phyloP scores from a whole-genome alignment of 2,888 invertebrate genomes.

The Acrocyrtus sp. region DNA sequence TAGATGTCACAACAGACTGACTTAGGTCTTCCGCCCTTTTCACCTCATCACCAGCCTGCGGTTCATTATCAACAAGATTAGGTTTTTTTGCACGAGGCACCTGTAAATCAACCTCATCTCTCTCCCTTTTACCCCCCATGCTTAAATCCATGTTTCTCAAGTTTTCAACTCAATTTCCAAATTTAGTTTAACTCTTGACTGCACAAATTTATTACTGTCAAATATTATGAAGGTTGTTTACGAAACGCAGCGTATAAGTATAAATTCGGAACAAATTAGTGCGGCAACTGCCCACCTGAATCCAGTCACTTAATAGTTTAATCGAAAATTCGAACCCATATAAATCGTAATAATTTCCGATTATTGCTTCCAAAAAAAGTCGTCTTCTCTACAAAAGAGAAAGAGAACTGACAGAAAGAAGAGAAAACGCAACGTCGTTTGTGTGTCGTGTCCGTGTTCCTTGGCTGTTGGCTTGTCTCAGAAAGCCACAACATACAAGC shows the following conservation, averaged over 20 bases:
- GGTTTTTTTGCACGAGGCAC: slow-evolving; percentile 24
- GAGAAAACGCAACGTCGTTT: too few relatives aligned
- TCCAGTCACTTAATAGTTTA: not conserved
- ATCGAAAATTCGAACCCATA: not conserved
- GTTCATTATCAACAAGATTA: slow-evolving; percentile 31
- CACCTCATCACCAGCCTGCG: not conserved
- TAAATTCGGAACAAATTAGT: not conserved
- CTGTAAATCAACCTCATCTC: slow-evolving; percentile 16
- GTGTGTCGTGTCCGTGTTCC: too few relatives aligned
- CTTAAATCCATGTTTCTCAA: slow-evolving; percentile 40
- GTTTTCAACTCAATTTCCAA: too few relatives aligned
- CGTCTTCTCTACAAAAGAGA: too few relatives aligned
- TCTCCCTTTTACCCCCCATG: slow-evolving; percentile 22
- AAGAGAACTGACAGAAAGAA: too few relatives aligned
- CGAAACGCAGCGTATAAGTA: too few relatives aligned
- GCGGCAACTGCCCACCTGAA: not conserved
- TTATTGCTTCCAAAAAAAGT: too few relatives aligned
- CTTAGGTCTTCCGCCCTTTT: not conserved
- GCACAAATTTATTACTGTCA: too few relatives aligned
- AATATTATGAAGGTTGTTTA: too few relatives aligned
- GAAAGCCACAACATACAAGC: too few relatives aligned
- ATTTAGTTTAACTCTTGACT: not conserved
- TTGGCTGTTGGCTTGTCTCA: too few relatives aligned
- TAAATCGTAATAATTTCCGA: too few relatives aligned
- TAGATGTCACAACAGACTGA: not conserved